Base-by-base conservation (phyloP, 1,140 invertebrate species). In the Oreohelix idahoensis region DNA sequence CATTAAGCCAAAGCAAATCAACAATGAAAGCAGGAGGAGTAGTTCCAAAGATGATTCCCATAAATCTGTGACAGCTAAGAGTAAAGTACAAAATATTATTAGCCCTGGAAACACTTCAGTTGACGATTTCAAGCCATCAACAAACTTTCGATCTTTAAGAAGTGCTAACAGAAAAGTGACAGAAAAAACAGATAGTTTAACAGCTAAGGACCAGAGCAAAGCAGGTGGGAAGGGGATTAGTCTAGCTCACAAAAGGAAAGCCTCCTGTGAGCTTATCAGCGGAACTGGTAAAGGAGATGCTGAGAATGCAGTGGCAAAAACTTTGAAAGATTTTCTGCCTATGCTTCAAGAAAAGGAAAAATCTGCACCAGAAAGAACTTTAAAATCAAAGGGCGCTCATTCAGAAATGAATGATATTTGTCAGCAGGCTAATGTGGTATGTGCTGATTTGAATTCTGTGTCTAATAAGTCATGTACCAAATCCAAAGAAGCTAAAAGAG, bases 61-160 rank as follows among this genome's bases (percentile, higher is more conserved):
- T 39, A 49, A 74, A 39, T 5, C 8, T 4, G 71, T 74, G 26
- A 49, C 71, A 10, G 29, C 5, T 39, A 35, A 23, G 26, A 49
- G 38, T 74, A 49, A 74, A n/a, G 38, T 74, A 2, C 23, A 0
- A 80, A 79, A 66, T 32, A 73, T 49, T 32, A 49, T 63, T n/a
- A 80, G 79, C 45, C 79, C 79, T 80, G 79, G 66, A 45, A 71
- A 71, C 38, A 17, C 42, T 15, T 80, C 79, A 15, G 23, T 71
- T 36, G 79, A 80, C 29, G 79, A 80, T 32, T 80, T 80, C 32
- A 80, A 80, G 53, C 53, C 35, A 71, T 23, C 69, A 2, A 70
- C 32, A 36, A 35, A 5, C 29, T 49, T 29, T 77, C 17, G 35
- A 36, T 36, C 49, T 49, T 32, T 53, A 35, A 77, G 49, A 53